Evolutionary conservation across 1,140 invertebrate species (phyloP), one percentile per base, ranked within the genome.

Genomic region (Sesamia nonagrioides): DNA sequence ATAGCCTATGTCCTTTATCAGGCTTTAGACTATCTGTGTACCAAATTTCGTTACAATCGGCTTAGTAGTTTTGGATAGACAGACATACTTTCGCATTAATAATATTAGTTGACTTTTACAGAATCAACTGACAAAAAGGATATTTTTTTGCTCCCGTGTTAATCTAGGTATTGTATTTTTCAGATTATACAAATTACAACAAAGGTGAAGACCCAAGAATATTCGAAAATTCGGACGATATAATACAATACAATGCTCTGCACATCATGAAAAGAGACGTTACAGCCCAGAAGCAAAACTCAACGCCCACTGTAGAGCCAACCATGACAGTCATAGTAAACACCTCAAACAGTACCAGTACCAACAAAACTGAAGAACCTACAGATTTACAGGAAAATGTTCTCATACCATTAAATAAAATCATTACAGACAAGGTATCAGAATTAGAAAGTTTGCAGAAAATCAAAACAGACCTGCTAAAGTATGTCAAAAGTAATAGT

Each of bases 351-450:
- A 75, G 27, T 0, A 79, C 56, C 33, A 37, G n/a, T 27, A 77
- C 27, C 40, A 78, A 37, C 79, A 60, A 45, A 9, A 52, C 45
- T 42, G 54, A 48, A 75, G 66, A 80, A 50, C 58, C 7, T 8
- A 33, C 7, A 5, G 42, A 84, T 79, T 52, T 89, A 6, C 82
- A 82, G 77, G 63, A 83, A 13, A 78, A 74, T 50, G 66, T 88
- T 3, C 61, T 86, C 37, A 6, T 72, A 21, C 84, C 87, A 17
- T 48, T 91, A 17, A 82, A 45, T 42, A 81, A 61, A 27, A 75
- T 90, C 6, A 82, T 90, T 18, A 77, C 73, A 17, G 76, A 81
- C 11, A 88, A 87, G 79, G 60, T 84, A 63, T 82, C 82, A 48
- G 86, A 89, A 82, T 60, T 88, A 35, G 58, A 79, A 50, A 77